phyloP scores from a whole-genome alignment of 2,797 vertebrate genomes.

The Erithacus rubecula region DNA sequence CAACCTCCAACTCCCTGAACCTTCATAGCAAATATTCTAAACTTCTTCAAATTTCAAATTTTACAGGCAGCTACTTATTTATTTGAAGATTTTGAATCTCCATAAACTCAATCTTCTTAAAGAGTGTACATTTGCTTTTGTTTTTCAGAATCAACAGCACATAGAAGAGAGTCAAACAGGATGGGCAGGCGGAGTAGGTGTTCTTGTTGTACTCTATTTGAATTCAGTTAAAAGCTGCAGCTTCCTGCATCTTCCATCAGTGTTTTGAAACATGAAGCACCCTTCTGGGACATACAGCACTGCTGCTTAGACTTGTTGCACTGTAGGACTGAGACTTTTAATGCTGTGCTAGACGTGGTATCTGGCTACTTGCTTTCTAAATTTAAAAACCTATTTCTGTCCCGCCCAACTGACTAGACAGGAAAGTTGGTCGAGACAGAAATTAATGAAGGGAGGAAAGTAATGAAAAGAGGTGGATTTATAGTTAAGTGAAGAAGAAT shows the following conservation, averaged over 20 bases:
- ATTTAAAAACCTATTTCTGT: not conserved
- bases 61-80: not conserved
- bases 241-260: not conserved
- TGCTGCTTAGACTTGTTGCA: not conserved
- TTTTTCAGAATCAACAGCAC: conserved; percentile 79
- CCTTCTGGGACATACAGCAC: not conserved
- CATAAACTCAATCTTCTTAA: not conserved
- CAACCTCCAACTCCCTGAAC: not conserved
- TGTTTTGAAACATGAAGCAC: conserved; percentile 1
- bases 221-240: conserved; percentile 26
- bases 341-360: not conserved
- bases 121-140: conserved; percentile 1
- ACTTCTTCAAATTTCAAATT: not conserved
- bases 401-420: not conserved
- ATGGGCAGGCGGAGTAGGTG: conserved; percentile 93
- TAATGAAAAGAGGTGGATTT: not conserved
- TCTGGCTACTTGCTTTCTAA: not conserved
- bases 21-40: not conserved
- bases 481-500: not conserved
- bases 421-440: not conserved
- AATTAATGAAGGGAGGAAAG: not conserved
- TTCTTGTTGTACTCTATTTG: conserved; percentile 39
- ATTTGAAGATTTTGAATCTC: not conserved
- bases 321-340: not conserved
- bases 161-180: conserved; percentile 89